phyloP scores from a whole-genome alignment of 2,797 vertebrate genomes.

The Pteropus rufus region DNA sequence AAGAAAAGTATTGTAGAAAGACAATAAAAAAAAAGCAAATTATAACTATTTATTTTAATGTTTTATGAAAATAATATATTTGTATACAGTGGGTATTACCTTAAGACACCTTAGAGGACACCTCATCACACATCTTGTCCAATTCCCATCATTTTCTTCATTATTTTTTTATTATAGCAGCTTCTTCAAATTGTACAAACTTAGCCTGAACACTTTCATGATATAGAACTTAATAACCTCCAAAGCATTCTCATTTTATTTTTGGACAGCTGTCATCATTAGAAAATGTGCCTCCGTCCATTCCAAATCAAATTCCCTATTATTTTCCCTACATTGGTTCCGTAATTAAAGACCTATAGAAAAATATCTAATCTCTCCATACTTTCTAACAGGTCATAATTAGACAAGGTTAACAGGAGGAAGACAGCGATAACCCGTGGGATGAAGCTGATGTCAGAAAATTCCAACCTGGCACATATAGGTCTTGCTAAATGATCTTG shows the following conservation, averaged over 20 bases:
- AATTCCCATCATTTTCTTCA: not conserved
- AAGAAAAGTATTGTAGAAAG: not conserved
- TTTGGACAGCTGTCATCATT: not conserved
- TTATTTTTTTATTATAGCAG: not conserved
- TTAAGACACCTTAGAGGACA: not conserved
- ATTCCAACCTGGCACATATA: conserved; percentile 58
- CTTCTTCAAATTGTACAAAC: not conserved
- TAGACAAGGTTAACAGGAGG: conserved; percentile 57
- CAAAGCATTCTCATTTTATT: not conserved
- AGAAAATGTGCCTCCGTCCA: conserved; percentile 1
- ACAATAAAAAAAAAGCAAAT: not conserved
- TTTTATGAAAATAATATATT: not conserved
- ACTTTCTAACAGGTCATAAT: conserved; percentile 65
- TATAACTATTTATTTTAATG: not conserved
- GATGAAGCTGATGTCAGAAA: conserved; percentile 70
- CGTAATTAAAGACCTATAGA: not conserved
- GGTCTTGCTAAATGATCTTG: conserved; percentile 78
- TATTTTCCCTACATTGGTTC: not conserved
- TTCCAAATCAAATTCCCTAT: not conserved
- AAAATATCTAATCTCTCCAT: not conserved
- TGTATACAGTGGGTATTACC: not conserved
- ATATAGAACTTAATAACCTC: not conserved
- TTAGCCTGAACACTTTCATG: not conserved
- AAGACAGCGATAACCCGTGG: conserved; percentile 73
- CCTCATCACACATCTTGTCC: not conserved